Base-by-base conservation (phyloP, 2,113 vertebrate species). In the Bujurquina vittata region DNA sequence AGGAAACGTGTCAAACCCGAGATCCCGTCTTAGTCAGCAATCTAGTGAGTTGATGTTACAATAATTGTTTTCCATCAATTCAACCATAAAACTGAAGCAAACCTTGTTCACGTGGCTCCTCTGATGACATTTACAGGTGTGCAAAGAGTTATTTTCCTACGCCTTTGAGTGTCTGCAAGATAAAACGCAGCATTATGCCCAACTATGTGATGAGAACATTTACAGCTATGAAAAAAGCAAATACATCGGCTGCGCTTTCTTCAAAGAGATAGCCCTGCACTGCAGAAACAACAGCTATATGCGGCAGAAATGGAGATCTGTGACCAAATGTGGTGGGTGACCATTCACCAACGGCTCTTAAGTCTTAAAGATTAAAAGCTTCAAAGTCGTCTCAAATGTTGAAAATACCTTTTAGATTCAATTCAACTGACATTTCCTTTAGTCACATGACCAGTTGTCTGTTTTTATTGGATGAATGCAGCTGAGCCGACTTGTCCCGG, bases 321-420 rank as follows among this genome's bases (percentile, higher is more conserved):
- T 77, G 8, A 91, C 87, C 20, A 1, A 3, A 1, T 96, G 95
- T 60, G 4, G 94, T 95, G 35, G 79, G 94, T 84, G 22, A 4
- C 10, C 35, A 57, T 72, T 78, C 5, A 46, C 46, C 18, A 46
- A 20, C 23, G 40, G 11, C 29, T 26, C 46, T 46, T 18, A 49
- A 31, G 17, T 12, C 65, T 49, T 31, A 52, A 31, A 20, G 10
- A n/a, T 20, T n/a, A 7, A 72, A 31, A 72, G 26, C 17, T 31
- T 72, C 10, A 31, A 31, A 72, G 20, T 52, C 31, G 0, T 0
- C 0, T 1, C 5, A 52, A 52, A 69, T 0, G 23, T 7, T 72
- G 8, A 46, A 52, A 46, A 49, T 1, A 49, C 15, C 17, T 17
- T 49, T 49, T 17, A 12, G 15, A 49, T 15, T 49, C 17, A 49